Percentiles rank a stretch among this genome's conserved stretches.
Evolutionary conservation across 1,140 invertebrate species (phyloP).

Genomic region (Drosophila dunni): DNA sequence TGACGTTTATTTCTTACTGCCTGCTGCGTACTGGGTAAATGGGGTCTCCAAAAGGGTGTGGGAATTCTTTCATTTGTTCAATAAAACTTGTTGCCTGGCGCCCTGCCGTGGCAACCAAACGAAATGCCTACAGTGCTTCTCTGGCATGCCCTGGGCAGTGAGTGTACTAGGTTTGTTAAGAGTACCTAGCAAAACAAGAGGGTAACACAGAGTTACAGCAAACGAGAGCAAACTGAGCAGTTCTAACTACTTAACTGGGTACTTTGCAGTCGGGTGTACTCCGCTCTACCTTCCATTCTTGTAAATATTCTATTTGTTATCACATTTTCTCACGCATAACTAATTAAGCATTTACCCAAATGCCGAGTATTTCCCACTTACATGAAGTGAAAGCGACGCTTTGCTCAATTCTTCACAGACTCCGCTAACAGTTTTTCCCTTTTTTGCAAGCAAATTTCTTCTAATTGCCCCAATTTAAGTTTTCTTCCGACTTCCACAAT

Average conservation of each 20-base stretch:
- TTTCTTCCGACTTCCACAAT: conserved; percentile 23
- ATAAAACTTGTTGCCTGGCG: conserved; percentile 65
- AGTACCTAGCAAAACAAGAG: no score
- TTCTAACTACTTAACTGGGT: no score
- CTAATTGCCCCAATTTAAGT: conserved; percentile 58
- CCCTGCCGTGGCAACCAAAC: conserved; percentile 73
- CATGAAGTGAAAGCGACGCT: conserved; percentile 63
- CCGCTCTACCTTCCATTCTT: no score
- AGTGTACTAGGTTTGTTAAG: no score
- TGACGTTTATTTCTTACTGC: conserved; percentile 5
- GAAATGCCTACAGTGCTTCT: no score
- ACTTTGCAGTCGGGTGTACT: no score
- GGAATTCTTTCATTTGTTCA: conserved; percentile 68
- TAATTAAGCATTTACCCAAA: conserved; percentile 23
- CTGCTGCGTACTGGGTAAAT: not conserved
- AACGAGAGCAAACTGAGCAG: no score
- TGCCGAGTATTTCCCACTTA: conserved; percentile 28
- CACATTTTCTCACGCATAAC: conserved; percentile 66
- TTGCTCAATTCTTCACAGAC: conserved; percentile 32
- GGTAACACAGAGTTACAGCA: no score
- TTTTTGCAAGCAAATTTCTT: conserved; percentile 55
- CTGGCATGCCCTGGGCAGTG: no score
- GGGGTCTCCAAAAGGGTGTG: conserved; percentile 11
- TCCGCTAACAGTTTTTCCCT: conserved; percentile 25
- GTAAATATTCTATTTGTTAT: conserved; percentile 7